Evolutionary conservation across 2,888 invertebrate species (phyloP).

Genomic region (Trisateles emortualis): DNA sequence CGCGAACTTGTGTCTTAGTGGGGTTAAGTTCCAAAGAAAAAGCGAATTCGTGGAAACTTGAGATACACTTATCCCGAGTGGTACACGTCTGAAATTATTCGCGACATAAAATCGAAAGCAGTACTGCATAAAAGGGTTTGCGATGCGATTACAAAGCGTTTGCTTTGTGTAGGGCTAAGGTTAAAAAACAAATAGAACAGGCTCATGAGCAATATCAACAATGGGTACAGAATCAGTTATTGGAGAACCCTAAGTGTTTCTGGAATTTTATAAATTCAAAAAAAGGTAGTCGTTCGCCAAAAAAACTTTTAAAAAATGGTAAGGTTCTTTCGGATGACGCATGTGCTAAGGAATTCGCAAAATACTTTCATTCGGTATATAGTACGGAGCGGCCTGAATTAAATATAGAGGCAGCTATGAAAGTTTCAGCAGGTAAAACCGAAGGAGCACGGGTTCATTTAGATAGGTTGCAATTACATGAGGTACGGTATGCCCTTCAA

Average conservation of each 20-base stretch:
- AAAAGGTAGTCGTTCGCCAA: too few relatives aligned
- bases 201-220: constrained; percentile 10
- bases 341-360: constrained; percentile 1
- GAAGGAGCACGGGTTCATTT: constrained; percentile 10
- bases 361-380: constrained; percentile 11
- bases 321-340: not conserved
- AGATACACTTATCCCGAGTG: too few relatives aligned
- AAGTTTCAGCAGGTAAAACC: not conserved
- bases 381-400: not conserved
- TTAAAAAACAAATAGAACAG: not conserved
- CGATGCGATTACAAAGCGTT: constrained; percentile 12
- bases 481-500: not conserved
- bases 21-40: too few relatives aligned
- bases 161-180: too few relatives aligned
- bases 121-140: not conserved
- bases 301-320: constrained; percentile 3
- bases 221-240: too few relatives aligned
- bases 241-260: constrained; percentile 8
- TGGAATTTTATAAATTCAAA: too few relatives aligned
- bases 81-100: too few relatives aligned
- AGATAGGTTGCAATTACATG: not conserved
- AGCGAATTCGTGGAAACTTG: too few relatives aligned
- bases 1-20: too few relatives aligned
- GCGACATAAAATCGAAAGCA: too few relatives aligned
- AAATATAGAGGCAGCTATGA: not conserved